These are phyloP conservation scores for Plodia interpunctella DNA, from an alignment of 1,140 invertebrate species.

Conservation along the genomic window DNA sequence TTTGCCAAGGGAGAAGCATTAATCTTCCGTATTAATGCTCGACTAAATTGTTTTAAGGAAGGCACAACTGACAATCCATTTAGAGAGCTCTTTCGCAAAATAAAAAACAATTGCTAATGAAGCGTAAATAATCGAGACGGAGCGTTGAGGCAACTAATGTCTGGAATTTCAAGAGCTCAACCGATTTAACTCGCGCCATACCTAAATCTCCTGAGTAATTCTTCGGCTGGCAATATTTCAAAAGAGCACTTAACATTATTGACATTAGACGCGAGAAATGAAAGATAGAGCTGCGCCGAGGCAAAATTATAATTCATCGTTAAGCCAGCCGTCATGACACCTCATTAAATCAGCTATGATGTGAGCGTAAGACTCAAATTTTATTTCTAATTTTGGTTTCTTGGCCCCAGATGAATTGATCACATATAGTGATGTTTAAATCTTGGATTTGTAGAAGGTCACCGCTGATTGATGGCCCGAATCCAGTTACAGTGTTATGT, in stretches of 20 bases:
- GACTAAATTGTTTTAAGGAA: constrained; percentile 41
- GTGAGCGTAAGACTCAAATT: neutral
- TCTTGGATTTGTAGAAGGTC: constrained; percentile 16
- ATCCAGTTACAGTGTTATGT: constrained; percentile 6
- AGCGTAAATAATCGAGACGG: constrained; percentile 37
- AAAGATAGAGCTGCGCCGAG: constrained; percentile 31
- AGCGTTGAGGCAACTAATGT: constrained; percentile 33
- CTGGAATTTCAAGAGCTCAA: constrained; percentile 29
- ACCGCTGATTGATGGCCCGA: constrained; percentile 15
- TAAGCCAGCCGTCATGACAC: constrained; percentile 15
- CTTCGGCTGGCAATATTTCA: constrained; percentile 50
- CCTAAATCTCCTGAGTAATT: constrained; percentile 31
- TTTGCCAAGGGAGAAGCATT: constrained; percentile 27
- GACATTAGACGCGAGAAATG: constrained; percentile 39
- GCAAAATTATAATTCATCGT: constrained; percentile 36
- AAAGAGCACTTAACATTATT: constrained; percentile 53
- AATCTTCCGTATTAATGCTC: constrained; percentile 32
- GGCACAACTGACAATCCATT: constrained; percentile 34
- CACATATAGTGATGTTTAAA: constrained; percentile 11
- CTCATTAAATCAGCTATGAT: constrained; percentile 16
- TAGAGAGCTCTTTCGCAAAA: constrained; percentile 32
- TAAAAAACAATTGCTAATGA: constrained; percentile 42
- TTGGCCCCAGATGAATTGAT: constrained; percentile 9
- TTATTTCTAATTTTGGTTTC: constrained; percentile 8
- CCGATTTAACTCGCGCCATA: constrained; percentile 28